These are phyloP conservation scores for Oreochromis tanganicae DNA, from an alignment of 2,113 vertebrate species.

Conservation along the genomic window DNA sequence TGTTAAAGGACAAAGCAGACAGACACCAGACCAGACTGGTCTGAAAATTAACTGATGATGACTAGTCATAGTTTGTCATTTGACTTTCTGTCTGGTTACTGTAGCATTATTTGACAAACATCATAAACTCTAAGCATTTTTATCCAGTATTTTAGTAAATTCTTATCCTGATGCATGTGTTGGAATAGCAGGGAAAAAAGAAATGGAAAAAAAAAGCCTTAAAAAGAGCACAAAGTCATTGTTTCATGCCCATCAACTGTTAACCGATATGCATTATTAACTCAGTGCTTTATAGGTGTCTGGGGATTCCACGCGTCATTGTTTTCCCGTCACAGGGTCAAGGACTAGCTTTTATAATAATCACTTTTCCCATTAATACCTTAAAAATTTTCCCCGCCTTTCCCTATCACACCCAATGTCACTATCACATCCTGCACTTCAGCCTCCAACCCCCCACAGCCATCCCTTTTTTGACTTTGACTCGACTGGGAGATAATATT, in stretches of 20 bases:
- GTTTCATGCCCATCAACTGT: neutral
- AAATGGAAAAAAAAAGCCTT: neutral
- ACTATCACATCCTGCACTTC: constrained; percentile 28
- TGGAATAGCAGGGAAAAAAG: neutral
- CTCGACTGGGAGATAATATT: constrained; percentile 78
- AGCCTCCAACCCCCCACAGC: neutral
- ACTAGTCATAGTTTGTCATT: neutral
- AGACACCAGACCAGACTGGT: constrained; percentile 5
- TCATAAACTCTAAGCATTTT: neutral
- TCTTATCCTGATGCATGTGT: neutral
- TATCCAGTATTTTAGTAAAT: rapidly evolving
- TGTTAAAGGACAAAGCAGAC: neutral
- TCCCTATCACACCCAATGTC: constrained; percentile 40
- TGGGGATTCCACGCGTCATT: constrained; percentile 31
- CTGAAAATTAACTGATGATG: neutral
- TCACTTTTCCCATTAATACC: constrained; percentile 60
- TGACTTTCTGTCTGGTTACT: neutral
- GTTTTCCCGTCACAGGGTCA: constrained; percentile 55
- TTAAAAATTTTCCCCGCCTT: constrained; percentile 29
- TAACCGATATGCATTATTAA: constrained; percentile 23
- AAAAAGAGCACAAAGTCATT: neutral
- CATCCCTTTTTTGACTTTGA: constrained; percentile 1
- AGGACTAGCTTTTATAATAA: constrained; percentile 64
- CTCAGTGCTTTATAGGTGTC: constrained; percentile 14
- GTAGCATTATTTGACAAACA: neutral